phyloP scores from a whole-genome alignment of 2,113 vertebrate genomes.

The Pterocles gutturalis region DNA sequence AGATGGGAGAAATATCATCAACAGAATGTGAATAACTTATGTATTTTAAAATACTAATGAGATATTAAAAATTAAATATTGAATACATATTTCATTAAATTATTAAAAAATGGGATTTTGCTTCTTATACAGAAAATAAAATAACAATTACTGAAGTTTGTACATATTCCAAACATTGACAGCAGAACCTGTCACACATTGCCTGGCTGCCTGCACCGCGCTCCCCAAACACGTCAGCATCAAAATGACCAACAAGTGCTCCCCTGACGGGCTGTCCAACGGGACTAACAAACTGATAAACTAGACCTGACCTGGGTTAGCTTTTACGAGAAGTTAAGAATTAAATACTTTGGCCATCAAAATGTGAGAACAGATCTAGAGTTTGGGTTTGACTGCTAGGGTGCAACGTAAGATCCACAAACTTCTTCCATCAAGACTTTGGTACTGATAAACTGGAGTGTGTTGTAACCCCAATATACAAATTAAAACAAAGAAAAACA shows the following conservation, averaged over 20 bases:
- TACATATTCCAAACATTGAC: neutral
- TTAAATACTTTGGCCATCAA: neutral
- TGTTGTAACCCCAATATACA: neutral
- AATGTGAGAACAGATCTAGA: neutral
- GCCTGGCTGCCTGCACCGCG: fast-evolving
- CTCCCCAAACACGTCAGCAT: fast-evolving
- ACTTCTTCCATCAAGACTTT: neutral
- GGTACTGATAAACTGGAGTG: neutral
- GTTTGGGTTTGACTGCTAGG: neutral
- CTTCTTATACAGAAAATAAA: neutral
- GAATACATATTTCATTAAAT: neutral
- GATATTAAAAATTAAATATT: neutral
- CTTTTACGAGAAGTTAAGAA: neutral
- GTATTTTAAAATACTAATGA: neutral
- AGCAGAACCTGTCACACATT: neutral
- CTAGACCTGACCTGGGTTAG: neutral
- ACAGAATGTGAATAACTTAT: neutral
- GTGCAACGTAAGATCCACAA: neutral
- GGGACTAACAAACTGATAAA: fast-evolving
- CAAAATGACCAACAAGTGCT: neutral
- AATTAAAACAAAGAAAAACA: neutral
- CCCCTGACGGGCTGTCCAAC: neutral
- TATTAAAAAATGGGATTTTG: neutral
- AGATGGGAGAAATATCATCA: neutral
- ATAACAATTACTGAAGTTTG: neutral